A percentile compares a stretch with the other conserved stretches of the same genome.
These are phyloP conservation scores for Trachymyrmex cornetzi DNA, from an alignment of 1,140 invertebrate species.

Conservation along the genomic window DNA sequence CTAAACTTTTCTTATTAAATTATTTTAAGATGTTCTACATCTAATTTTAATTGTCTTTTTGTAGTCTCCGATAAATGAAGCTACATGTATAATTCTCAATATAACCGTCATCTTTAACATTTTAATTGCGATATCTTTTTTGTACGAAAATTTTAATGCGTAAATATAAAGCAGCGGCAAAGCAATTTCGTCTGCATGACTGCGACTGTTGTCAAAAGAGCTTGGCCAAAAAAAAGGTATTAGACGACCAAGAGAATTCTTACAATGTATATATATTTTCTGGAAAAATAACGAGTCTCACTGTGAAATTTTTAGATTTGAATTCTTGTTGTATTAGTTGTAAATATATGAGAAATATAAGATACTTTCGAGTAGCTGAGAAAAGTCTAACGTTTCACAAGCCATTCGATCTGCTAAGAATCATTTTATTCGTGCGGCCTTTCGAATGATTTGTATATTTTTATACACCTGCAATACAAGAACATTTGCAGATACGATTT, in stretches of 20 bases:
- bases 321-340: slow-evolving; percentile 69
- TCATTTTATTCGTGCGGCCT: slow-evolving; percentile 67
- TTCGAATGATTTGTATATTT: slow-evolving; percentile 70
- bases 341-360: slow-evolving; percentile 66
- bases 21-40: slow-evolving; percentile 48
- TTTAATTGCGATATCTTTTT: slow-evolving; percentile 58
- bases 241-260: slow-evolving; percentile 65
- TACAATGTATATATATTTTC: slow-evolving; percentile 62
- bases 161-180: slow-evolving; percentile 41
- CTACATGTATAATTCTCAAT: slow-evolving; percentile 54
- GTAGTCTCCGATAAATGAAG: slow-evolving; percentile 48
- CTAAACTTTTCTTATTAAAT: background rate
- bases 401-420: slow-evolving; percentile 65
- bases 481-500: slow-evolving; percentile 57
- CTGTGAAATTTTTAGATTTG: slow-evolving; percentile 62
- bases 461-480: slow-evolving; percentile 62
- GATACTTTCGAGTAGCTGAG: slow-evolving; percentile 60
- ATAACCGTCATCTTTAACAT: slow-evolving; percentile 49
- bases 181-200: slow-evolving; percentile 56
- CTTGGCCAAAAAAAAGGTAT: slow-evolving; percentile 61
- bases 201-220: slow-evolving; percentile 66
- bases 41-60: slow-evolving; percentile 39
- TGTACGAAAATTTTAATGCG: slow-evolving; percentile 60
- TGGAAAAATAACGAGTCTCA: slow-evolving; percentile 56
- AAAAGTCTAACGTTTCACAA: slow-evolving; percentile 65